Base-by-base conservation (phyloP, 2,888 invertebrate species). In the Drosophila mimica region DNA sequence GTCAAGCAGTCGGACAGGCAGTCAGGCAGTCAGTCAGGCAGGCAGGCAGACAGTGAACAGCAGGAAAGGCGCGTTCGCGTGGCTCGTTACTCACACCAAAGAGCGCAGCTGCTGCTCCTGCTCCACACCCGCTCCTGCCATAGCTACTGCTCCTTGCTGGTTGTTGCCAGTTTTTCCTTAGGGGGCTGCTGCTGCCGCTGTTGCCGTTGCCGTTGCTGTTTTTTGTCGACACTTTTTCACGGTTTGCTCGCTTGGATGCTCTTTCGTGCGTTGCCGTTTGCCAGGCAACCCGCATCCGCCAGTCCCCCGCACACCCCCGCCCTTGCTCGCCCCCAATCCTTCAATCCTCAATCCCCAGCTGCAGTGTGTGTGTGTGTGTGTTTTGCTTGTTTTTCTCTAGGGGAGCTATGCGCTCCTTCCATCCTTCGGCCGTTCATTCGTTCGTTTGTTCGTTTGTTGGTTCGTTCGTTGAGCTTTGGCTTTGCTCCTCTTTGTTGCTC, bases 151-250 rank as follows among this genome's bases (percentile, higher is more conserved):
- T n/a, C 3, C n/a, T 57, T 57, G 40, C 57, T 30, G 31, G 57
- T 57, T 43, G 40, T 43, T 57, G 57, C 43, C 40, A 40, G 57
- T 57, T 38, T 66, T 66, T 66, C 66, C 66, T 66, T 71, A 70
- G 64, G 61, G 59, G 56, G 65, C 75, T 70, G 74, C 71, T 69
- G 81, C 57, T 69, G 81, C 57, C 59, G 43, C 51, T 74, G 59
- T 65, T 72, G 68, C 52, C 61, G 73, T 81, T 78, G 80, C 70
- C 68, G 54, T 72, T 81, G 88, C 83, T 86, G 86, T 87, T 87
- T 88, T 78, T 88, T 86, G 84, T 82, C 89, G 88, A 88, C 88
- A 86, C 89, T 88, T 88, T 89, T 88, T 89, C 88, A 88, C 89
- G 86, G 88, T 81, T 89, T 89, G 86, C 81, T 89, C 83, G 89